Base-by-base conservation (phyloP, 1,140 invertebrate species). In the Chironomus striatipennis region DNA sequence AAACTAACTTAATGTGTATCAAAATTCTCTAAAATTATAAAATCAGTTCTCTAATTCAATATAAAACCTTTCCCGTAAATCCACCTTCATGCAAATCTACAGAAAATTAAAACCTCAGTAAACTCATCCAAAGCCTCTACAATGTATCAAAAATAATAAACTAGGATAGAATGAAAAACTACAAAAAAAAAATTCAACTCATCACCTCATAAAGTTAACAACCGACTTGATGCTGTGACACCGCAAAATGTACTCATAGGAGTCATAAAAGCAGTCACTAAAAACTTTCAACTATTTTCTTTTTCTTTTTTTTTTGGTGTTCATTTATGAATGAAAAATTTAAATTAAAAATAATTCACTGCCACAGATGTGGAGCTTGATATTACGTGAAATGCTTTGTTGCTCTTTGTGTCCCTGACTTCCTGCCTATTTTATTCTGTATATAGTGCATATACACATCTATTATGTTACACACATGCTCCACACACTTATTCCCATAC, bases 321-420 rank as follows among this genome's bases (percentile, higher is more conserved):
- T n/a, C 8, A 57, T 57, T 57, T 12, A 57, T n/a, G n/a, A 57
- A 57, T n/a, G n/a, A 57, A 21, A 17, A 18, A 70, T 70, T 70
- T 70, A 70, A 70, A 70, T 70, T 70, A 70, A 70, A 70, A 70
- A 70, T 70, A 70, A 70, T 70, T 70, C 65, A 70, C 65, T 70
- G 65, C 17, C 17, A 70, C 18, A 70, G 17, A 70, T 70, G 65
- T 70, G 65, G 18, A 17, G 3, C n/a, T 47, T 47, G 15, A 15
- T 12, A 47, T 47, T 57, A 57, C 47, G 47, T 57, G 47, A 12
- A 57, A 57, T 57, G 47, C 47, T 57, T 57, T 57, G 47, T 57
- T 57, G 12, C 47, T 34, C 47, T 57, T 57, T n/a, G 47, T 57
- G 47, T 57, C 47, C 47, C 47, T 57, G 47, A n/a, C n/a, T 57